These are phyloP conservation scores for Falco novaeseelandiae DNA, from an alignment of 2,797 vertebrate species.

Conservation along the genomic window DNA sequence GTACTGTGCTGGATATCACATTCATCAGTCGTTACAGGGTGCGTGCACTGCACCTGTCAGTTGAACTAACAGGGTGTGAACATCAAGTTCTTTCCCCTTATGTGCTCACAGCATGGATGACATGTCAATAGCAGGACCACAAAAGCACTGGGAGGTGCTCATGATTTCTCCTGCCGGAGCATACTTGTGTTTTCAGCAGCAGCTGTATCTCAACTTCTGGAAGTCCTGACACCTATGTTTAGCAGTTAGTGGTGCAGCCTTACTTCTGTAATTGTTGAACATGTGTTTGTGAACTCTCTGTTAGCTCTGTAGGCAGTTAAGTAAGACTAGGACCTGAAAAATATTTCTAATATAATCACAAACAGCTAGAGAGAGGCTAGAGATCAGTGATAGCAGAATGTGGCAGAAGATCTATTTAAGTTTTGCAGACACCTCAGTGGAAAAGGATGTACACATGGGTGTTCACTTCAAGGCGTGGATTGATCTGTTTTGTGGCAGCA, in stretches of 20 bases:
- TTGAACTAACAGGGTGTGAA: background rate
- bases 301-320: background rate
- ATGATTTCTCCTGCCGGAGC: background rate
- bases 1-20: background rate
- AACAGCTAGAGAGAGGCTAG: background rate
- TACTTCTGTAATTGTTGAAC: background rate
- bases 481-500: constrained; percentile 28
- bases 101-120: fast-evolving
- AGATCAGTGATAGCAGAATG: background rate
- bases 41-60: background rate
- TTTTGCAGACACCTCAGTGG: constrained; percentile 19
- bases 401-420: constrained; percentile 19
- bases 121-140: background rate
- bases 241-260: background rate
- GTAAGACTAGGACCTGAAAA: constrained; percentile 1
- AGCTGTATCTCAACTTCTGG: background rate
- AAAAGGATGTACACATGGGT: constrained; percentile 12
- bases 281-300: background rate
- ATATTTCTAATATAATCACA: background rate
- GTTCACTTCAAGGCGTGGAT: constrained; percentile 56
- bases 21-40: background rate
- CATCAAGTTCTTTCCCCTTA: background rate
- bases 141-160: background rate
- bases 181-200: background rate
- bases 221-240: background rate